phyloP scores from a whole-genome alignment of 2,888 invertebrate species.

The Cheilosia urbana region DNA sequence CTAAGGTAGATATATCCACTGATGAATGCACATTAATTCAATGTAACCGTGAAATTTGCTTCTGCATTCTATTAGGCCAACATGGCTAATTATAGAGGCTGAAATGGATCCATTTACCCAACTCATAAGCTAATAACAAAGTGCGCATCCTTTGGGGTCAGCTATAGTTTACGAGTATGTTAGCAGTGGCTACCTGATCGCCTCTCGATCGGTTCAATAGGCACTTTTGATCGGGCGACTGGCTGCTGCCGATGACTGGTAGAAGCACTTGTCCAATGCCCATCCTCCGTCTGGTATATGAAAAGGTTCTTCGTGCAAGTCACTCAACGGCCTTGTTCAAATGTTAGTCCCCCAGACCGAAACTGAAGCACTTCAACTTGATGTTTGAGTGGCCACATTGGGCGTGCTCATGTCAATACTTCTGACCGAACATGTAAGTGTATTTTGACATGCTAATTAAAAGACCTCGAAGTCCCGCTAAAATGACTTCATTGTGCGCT shows the following conservation, averaged over 20 bases:
- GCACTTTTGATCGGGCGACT: conserved; percentile 57
- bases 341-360: conserved; percentile 48
- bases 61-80: conserved; percentile 57
- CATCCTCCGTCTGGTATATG: conserved; percentile 37
- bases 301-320: conserved; percentile 60
- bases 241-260: conserved; percentile 38
- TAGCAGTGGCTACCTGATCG: conserved; percentile 53
- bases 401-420: conserved; percentile 69
- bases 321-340: conserved; percentile 48
- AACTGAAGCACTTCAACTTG: conserved; percentile 64
- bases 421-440: conserved; percentile 74
- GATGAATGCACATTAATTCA: conserved; percentile 29
- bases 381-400: conserved; percentile 68
- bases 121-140: conserved; percentile 70
- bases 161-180: background rate
- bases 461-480: conserved; percentile 80
- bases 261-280: conserved; percentile 58
- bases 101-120: conserved; percentile 73
- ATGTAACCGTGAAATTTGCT: conserved; percentile 38
- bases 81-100: conserved; percentile 66
- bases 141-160: conserved; percentile 53
- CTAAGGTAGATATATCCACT: conserved; percentile 1
- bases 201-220: conserved; percentile 67
- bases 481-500: conserved; percentile 61
- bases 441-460: conserved; percentile 82